A percentile compares a stretch with the other conserved stretches of the same genome.
Conservation (phyloP, 2,888 invertebrate species). For the Beris morrisii region DNA sequence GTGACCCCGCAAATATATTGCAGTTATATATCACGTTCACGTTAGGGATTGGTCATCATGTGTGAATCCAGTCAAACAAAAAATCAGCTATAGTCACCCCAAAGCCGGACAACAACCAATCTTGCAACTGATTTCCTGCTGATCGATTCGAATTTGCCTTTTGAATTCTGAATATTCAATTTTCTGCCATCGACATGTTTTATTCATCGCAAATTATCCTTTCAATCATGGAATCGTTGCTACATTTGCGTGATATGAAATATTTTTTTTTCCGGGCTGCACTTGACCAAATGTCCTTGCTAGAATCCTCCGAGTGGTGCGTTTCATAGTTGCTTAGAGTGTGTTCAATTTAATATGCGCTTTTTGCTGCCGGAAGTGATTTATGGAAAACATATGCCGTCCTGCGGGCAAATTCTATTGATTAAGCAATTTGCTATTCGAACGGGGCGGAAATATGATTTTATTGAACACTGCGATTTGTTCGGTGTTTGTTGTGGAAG, state of each 20-base stretch:
- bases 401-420: constrained; percentile 19
- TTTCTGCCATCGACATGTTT: constrained; percentile 29
- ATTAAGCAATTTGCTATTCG: constrained; percentile 4
- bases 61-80: background rate
- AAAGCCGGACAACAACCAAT: constrained; percentile 9
- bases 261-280: constrained; percentile 2
- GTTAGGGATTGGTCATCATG: background rate
- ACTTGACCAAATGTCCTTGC: constrained; percentile 11
- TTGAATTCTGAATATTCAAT: constrained; percentile 31
- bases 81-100: background rate
- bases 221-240: constrained; percentile 31
- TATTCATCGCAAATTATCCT: constrained; percentile 35
- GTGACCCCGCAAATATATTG: constrained; percentile 5
- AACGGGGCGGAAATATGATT: no score
- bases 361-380: constrained; percentile 7
- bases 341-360: background rate
- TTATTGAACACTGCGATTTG: no score
- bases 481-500: no score
- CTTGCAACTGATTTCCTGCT: constrained; percentile 18
- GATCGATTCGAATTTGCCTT: constrained; percentile 28
- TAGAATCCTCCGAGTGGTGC: background rate
- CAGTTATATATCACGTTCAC: background rate
- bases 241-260: constrained; percentile 19
- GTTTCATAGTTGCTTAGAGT: no score
- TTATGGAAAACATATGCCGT: constrained; percentile 11